Evolutionary conservation across 2,888 invertebrate species (phyloP), one percentile per base, ranked within the genome.

Genomic region (Diarsia mendica): DNA sequence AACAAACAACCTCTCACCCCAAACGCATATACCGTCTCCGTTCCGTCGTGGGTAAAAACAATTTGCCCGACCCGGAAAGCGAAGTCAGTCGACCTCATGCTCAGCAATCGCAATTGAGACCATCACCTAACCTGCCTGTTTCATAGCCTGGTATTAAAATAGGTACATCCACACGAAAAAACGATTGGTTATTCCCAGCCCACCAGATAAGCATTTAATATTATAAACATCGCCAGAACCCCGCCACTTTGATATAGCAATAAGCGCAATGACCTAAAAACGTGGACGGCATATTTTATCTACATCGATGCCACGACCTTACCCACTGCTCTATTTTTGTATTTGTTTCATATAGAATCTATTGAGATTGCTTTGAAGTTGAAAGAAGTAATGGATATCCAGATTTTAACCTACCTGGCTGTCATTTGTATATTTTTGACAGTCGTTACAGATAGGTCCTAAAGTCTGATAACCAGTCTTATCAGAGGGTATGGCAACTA

Each of bases 231-330:
- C n/a, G 46, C 33, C 58, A 51, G 64, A 76, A n/a, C 49, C n/a
- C 49, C 6, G 51, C 67, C 68, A 65, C 65, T 77, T 66, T 53
- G 53, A 71, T 75, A 77, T n/a, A 13, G 46, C 28, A 51, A 61
- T 77, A 61, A 77, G 48, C 23, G 70, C 58, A 60, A 46, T 77
- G 77, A 76, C 77, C 77, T 76, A 76, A 75, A 76, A 63, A 63
- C 61, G 23, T 28, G 51, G 33, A 23, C 39, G 4, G 20, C 60
- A 39, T 61, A 39, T 55, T 68, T 69, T 55, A 75, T 69, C 53
- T 48, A 10, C 9, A 53, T 46, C 33, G 75, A 63, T 48, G 61
- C 13, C 61, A 18, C 61, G 75, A 76, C 75, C 75, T 65, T 44
- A 39, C 13, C 23, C 39, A 18, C 10, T 61, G 48, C 0, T n/a